A percentile compares a stretch with the other conserved stretches of the same genome.
Evolutionary conservation across 2,113 vertebrate genomes (phyloP).

Genomic region (Solea solea): DNA sequence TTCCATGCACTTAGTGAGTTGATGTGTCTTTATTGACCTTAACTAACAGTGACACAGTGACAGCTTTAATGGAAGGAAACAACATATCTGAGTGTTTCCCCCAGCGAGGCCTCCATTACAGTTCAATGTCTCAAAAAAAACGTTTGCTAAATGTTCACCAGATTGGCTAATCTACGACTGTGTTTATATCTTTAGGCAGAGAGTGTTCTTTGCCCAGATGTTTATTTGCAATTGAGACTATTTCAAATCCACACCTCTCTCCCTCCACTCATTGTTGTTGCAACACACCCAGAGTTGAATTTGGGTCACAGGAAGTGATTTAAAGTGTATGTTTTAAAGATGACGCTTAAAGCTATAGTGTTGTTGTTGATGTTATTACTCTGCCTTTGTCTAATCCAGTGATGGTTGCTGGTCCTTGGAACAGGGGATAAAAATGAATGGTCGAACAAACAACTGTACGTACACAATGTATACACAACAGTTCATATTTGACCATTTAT

Average conservation of each 20-base stretch:
- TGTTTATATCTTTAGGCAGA: conserved; percentile 17
- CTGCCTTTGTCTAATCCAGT: too few relatives aligned
- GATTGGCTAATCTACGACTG: conserved; percentile 30
- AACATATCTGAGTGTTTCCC: conserved; percentile 16
- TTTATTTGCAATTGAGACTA: conserved; percentile 16
- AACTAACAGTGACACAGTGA: conserved; percentile 14
- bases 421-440: too few relatives aligned
- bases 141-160: conserved; percentile 44
- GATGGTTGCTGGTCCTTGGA: too few relatives aligned
- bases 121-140: conserved; percentile 15
- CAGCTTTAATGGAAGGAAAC: conserved; percentile 21
- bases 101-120: conserved; percentile 23
- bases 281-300: neutral
- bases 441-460: too few relatives aligned
- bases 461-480: too few relatives aligned
- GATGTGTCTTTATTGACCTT: neutral
- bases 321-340: neutral
- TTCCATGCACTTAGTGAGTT: neutral
- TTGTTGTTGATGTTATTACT: too few relatives aligned
- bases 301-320: conserved; percentile 7
- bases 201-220: conserved; percentile 9
- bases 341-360: neutral
- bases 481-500: too few relatives aligned
- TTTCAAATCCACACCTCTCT: neutral
- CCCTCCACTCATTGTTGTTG: neutral